These are phyloP conservation scores for Steinernema feltiae DNA, from an alignment of 1,140 invertebrate species.

Conservation along the genomic window DNA sequence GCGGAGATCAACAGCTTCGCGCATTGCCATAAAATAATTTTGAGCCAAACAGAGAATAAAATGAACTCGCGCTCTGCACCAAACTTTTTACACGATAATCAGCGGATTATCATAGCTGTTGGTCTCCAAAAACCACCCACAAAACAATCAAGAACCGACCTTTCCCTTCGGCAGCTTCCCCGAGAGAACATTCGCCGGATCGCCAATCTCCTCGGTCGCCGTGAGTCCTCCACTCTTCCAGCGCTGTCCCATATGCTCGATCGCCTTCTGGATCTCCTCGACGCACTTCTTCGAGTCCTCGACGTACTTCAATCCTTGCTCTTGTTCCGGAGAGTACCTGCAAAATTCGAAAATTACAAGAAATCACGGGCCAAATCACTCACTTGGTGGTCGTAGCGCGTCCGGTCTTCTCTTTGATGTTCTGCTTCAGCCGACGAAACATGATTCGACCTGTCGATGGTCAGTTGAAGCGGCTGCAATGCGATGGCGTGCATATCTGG, in stretches of 20 bases:
- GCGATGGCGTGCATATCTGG: too few species aligned
- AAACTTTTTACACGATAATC: too few species aligned
- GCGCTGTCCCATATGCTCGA: neutral
- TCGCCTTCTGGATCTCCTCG: neutral
- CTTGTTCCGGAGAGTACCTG: neutral
- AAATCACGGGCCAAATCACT: neutral
- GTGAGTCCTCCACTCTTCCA: neutral
- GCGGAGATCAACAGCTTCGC: too few species aligned
- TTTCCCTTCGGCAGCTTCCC: slow-evolving; percentile 5
- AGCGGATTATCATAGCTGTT: too few species aligned
- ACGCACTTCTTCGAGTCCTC: neutral
- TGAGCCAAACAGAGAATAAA: too few species aligned
- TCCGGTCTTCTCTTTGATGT: neutral
- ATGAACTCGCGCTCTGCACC: too few species aligned
- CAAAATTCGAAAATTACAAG: neutral
- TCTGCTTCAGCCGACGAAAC: neutral
- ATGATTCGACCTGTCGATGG: neutral
- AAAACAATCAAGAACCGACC: neutral
- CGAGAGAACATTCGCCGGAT: neutral
- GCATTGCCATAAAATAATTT: too few species aligned
- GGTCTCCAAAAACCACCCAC: neutral
- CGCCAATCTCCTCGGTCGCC: slow-evolving; percentile 2
- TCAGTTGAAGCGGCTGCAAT: neutral
- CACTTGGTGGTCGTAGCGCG: neutral
- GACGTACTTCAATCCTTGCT: neutral